Percentiles rank a stretch among this genome's conserved stretches.
These are phyloP conservation scores for Wiebesia pumilae DNA, from an alignment of 1,140 invertebrate species.

Conservation along the genomic window DNA sequence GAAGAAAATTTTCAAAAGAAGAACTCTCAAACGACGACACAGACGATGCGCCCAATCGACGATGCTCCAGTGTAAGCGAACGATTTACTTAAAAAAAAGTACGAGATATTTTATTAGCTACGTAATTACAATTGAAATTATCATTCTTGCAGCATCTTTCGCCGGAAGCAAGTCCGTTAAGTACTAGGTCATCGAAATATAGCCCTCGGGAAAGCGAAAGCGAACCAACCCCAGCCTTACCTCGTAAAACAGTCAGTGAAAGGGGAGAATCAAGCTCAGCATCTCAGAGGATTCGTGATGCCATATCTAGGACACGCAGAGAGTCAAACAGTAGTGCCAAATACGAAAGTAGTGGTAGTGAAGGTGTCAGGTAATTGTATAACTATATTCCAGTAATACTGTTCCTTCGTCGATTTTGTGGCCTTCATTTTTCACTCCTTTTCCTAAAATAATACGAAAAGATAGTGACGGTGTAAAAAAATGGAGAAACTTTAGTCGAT, in stretches of 20 bases:
- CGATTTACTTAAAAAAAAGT: too few species aligned
- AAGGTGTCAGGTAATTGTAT: constrained; percentile 66
- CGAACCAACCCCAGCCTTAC: constrained; percentile 71
- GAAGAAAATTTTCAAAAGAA: constrained; percentile 67
- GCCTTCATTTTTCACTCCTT: background rate
- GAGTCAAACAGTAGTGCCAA: constrained; percentile 72
- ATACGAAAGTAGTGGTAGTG: constrained; percentile 73
- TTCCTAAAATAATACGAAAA: too few species aligned
- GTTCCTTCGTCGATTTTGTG: too few species aligned
- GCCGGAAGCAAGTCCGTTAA: constrained; percentile 72
- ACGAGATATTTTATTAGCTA: background rate
- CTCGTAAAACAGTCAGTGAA: constrained; percentile 64
- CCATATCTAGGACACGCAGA: constrained; percentile 71
- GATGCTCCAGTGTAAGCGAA: constrained; percentile 69
- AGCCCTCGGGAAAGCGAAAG: constrained; percentile 74
- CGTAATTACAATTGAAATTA: background rate
- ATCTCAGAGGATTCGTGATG: constrained; percentile 72
- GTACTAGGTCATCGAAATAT: constrained; percentile 72
- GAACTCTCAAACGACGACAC: constrained; percentile 70
- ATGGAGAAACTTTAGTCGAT: too few species aligned
- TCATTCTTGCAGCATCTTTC: constrained; percentile 66
- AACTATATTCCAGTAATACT: background rate
- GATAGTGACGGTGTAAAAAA: too few species aligned
- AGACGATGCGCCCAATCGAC: constrained; percentile 68
- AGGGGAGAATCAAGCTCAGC: constrained; percentile 66